Conservation (phyloP, 2,113 vertebrate species). For the Scartelaos histophorus region DNA sequence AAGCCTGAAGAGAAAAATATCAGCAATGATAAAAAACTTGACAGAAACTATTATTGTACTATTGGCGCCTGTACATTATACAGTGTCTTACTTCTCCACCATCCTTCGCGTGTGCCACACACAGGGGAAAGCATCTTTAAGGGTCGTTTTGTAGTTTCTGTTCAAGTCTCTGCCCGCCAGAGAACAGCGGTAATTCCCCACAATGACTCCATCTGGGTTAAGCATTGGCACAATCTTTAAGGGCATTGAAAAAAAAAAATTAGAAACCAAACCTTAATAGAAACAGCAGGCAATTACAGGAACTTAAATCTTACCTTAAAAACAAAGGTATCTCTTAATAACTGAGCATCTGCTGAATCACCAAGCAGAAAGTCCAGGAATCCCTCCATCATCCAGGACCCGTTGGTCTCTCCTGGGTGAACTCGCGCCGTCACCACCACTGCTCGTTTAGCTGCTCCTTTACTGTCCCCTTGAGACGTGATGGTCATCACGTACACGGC, state of each 20-base stretch:
- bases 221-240: slow-evolving; percentile 89
- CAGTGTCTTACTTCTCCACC: slow-evolving; percentile 84
- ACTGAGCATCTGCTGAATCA: slow-evolving; percentile 77
- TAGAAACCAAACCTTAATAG: background rate
- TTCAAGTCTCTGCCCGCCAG: slow-evolving; percentile 88
- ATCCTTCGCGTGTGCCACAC: slow-evolving; percentile 87
- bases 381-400: slow-evolving; percentile 92
- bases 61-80: background rate
- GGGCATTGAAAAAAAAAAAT: background rate
- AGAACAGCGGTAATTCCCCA: slow-evolving; percentile 92
- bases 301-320: slow-evolving; percentile 77
- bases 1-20: slow-evolving; percentile 68
- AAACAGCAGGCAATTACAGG: background rate
- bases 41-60: too few relatives aligned
- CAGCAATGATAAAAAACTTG: background rate
- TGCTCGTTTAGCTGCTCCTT: slow-evolving; percentile 68
- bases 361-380: slow-evolving; percentile 89
- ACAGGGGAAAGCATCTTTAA: slow-evolving; percentile 81
- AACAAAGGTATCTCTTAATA: slow-evolving; percentile 86
- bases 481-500: slow-evolving; percentile 83
- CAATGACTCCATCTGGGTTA: slow-evolving; percentile 92
- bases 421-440: slow-evolving; percentile 87
- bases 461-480: slow-evolving; percentile 63
- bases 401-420: slow-evolving; percentile 87
- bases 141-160: slow-evolving; percentile 80